phyloP scores from a whole-genome alignment of 2,797 vertebrate genomes.

The Bufotes viridis region DNA sequence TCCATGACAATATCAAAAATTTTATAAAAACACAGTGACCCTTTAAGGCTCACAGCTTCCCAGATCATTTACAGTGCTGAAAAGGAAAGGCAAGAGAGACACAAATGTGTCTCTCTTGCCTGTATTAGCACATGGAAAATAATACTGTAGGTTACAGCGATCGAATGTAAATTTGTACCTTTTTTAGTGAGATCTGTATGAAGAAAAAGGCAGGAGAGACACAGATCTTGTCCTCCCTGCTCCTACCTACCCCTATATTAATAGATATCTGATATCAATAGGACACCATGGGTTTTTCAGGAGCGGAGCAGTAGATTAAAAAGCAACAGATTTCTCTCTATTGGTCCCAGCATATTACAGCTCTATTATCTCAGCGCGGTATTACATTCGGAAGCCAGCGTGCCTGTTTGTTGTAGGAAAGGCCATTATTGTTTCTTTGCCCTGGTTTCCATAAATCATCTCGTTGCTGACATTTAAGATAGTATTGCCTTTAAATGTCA shows the following conservation, averaged over 20 bases:
- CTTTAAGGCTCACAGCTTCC: too few species aligned
- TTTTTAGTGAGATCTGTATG: neutral
- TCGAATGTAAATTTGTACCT: neutral
- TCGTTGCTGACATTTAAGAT: constrained; percentile 3
- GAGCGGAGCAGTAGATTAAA: too few species aligned
- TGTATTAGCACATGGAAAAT: neutral
- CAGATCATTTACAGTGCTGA: too few species aligned
- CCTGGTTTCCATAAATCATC: constrained; percentile 1
- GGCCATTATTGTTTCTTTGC: neutral
- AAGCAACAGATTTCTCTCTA: neutral
- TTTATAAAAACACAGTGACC: too few species aligned
- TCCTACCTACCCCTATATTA: neutral
- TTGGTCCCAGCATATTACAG: neutral
- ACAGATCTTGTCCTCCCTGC: neutral
- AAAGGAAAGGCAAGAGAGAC: neutral
- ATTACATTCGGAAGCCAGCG: neutral
- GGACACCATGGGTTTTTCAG: too few species aligned
- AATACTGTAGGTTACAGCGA: neutral
- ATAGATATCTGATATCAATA: too few species aligned
- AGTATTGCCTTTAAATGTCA: constrained; percentile 21
- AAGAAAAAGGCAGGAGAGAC: neutral
- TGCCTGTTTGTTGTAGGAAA: neutral
- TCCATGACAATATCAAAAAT: too few species aligned
- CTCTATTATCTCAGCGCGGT: neutral
- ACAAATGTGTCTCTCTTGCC: neutral